These are phyloP conservation scores for Acanthisitta chloris DNA, from an alignment of 2,113 vertebrate genomes.

Conservation along the genomic window DNA sequence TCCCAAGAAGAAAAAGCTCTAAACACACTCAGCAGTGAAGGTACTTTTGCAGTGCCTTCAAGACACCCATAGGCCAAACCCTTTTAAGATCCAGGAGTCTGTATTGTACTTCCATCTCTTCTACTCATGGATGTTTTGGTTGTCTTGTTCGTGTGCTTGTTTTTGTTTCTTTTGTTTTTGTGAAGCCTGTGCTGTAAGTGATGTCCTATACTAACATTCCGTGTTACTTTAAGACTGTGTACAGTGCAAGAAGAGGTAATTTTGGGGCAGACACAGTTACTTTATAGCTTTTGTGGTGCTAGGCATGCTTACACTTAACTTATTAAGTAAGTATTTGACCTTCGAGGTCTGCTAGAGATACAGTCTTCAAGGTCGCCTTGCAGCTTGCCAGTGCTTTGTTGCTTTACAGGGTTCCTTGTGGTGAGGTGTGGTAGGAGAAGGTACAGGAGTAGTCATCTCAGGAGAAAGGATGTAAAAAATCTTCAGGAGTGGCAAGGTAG, in stretches of 20 bases:
- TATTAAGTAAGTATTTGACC: neutral
- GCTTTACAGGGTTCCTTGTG: accelerated
- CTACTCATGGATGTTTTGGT: neutral
- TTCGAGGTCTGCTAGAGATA: neutral
- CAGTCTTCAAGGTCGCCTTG: neutral
- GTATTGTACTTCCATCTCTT: neutral
- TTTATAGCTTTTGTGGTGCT: neutral
- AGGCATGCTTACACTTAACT: neutral
- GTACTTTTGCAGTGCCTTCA: neutral
- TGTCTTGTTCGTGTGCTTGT: neutral
- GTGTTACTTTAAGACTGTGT: neutral
- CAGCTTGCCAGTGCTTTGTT: neutral
- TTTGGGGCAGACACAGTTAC: neutral
- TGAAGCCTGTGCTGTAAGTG: neutral
- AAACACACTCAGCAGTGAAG: neutral
- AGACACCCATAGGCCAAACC: neutral
- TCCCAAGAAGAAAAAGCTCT: neutral
- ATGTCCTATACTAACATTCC: neutral
- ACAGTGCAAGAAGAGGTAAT: neutral
- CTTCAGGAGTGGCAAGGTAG: neutral
- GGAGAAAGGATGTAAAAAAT: neutral
- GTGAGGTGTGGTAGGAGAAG: neutral
- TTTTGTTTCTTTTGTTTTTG: neutral
- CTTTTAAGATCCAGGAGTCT: neutral
- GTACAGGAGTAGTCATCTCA: neutral